Base-by-base conservation (phyloP, 2,113 vertebrate genomes). In the Paramisgurnus dabryanus region DNA sequence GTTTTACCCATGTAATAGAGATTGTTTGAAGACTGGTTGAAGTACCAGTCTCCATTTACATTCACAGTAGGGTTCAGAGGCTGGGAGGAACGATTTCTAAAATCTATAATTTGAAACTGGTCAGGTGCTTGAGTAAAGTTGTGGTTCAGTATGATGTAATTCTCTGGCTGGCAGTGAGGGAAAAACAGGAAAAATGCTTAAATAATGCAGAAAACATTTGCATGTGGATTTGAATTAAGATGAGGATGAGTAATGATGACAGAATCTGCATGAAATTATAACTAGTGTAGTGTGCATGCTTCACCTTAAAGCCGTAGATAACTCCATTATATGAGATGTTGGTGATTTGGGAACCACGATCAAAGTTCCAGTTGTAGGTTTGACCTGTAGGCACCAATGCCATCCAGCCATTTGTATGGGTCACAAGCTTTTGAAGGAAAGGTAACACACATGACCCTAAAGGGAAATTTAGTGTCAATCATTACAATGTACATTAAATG, bases 281-380 rank as follows among this genome's bases (percentile, higher is more conserved):
- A 34, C 27, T 34, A 34, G 27, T 34, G 27, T 34, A 34, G 7
- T 66, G 34, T 76, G 5, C 18, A 10, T 1, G 18, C 0, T 7
- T 85, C 90, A 95, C 95, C 93, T 90, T 89, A 78, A 96, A 96
- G 65, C 94, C 90, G 73, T 96, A 96, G 88, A 95, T 95, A 0
- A 87, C 93, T 1, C 92, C 91, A 0, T 4, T 49, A 7, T 95
- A 96, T 0, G 91, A 92, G 82, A 96, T 94, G 64, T 93, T 93
- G 74, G 91, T 93, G 79, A 95, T 55, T 0, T 94, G 92, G 17
- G 87, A 89, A 11, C 81, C 80, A 6, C 83, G 79, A 3, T 85
- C 41, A 74, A 96, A 96, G 83, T 89, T 89, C 93, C 91, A 94
- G 81, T 88, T 94, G 84, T 94, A 94, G 0, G 88, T 93, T 17